Conservation (phyloP, 1,140 invertebrate genomes). For the Aphidius gifuensis region DNA sequence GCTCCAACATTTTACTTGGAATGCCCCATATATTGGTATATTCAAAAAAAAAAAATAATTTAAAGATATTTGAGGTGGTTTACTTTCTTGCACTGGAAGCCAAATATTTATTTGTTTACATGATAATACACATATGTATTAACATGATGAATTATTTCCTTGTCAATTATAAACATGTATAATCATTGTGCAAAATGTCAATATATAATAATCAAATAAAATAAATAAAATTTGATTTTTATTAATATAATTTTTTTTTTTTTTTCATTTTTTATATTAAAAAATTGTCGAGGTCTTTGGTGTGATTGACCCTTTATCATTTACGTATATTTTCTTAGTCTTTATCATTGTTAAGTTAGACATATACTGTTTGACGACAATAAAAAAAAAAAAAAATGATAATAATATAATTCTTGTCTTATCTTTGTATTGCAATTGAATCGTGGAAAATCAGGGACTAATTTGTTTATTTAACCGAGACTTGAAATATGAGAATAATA, state of each 20-base stretch:
- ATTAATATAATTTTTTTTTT: not conserved
- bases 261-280: not conserved
- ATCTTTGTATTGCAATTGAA: slow-evolving; percentile 3
- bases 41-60: slow-evolving; percentile 33
- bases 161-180: slow-evolving; percentile 3
- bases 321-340: slow-evolving; percentile 2
- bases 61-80: slow-evolving; percentile 48
- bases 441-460: slow-evolving; percentile 18
- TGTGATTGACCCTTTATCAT: slow-evolving; percentile 25
- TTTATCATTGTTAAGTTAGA: not conserved
- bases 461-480: slow-evolving; percentile 14
- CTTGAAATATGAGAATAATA: not conserved
- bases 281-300: not conserved
- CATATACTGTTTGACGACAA: no score
- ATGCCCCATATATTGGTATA: no score
- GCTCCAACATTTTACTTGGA: no score
- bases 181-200: not conserved
- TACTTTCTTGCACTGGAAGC: slow-evolving; percentile 33
- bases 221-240: slow-evolving; percentile 5
- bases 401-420: slow-evolving; percentile 12
- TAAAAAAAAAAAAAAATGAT: not conserved
- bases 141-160: slow-evolving; percentile 10
- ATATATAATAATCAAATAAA: slow-evolving; percentile 1
- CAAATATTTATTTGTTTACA: slow-evolving; percentile 53
- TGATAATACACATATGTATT: slow-evolving; percentile 44